Conservation (phyloP, 2,888 invertebrate genomes). For the Apamea epomidion region DNA sequence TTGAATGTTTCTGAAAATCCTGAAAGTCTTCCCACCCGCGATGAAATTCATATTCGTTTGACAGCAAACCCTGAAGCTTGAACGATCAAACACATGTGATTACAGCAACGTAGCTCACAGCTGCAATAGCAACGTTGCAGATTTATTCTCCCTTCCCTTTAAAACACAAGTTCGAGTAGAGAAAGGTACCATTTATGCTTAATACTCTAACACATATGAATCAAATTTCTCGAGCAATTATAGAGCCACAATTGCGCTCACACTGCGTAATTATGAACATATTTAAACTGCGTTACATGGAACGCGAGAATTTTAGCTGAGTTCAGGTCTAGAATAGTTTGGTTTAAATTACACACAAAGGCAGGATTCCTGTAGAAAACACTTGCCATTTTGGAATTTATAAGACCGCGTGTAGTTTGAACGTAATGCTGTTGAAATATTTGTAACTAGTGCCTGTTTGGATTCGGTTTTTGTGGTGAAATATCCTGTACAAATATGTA, state of each 20-base stretch:
- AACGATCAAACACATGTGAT: background rate
- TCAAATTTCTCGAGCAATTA: slow-evolving; percentile 7
- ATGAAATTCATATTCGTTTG: background rate
- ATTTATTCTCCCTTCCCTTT: slow-evolving; percentile 3
- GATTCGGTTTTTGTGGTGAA: background rate
- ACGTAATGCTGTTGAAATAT: background rate
- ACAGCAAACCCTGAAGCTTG: no score
- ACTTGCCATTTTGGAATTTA: slow-evolving; percentile 11
- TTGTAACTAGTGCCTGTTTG: background rate
- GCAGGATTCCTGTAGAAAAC: slow-evolving; percentile 2
- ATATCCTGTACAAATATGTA: background rate
- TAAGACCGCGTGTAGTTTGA: no score
- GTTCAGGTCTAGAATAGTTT: slow-evolving; percentile 1
- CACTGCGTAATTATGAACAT: slow-evolving; percentile 15
- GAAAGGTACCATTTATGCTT: background rate
- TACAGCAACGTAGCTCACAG: background rate
- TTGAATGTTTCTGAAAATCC: background rate
- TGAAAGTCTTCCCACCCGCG: background rate
- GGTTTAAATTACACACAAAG: slow-evolving; percentile 15
- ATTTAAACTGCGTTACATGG: background rate
- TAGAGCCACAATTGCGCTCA: background rate
- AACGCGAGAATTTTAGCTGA: background rate
- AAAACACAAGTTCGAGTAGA: slow-evolving; percentile 7
- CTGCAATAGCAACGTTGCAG: background rate
- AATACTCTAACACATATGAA: background rate